Evolutionary conservation across 2,797 vertebrate species (phyloP), one percentile per base, ranked within the genome.

Genomic region (Microcaecilia unicolor): DNA sequence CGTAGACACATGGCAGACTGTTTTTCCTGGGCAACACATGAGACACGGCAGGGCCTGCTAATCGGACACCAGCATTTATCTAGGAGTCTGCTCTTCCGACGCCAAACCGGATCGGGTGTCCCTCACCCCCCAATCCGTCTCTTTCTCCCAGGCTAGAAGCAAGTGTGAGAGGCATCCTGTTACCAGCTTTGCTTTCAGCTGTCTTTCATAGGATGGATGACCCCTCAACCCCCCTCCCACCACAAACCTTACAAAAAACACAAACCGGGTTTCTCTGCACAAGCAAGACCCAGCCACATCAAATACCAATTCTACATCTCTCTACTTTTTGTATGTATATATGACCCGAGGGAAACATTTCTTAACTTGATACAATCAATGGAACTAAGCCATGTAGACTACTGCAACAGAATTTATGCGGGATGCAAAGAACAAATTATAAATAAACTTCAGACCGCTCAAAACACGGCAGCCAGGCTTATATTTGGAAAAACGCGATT

Each of bases 141-240:
- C 20, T 21, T 20, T 14, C 29, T 9, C 28, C 44, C n/a, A n/a
- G n/a, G 10, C 23, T 38, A 10, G 25, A 25, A 25, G 13, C 8
- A 25, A 25, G 25, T 36, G 43, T 43, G 52, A 48, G 45, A 28
- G 6, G 39, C 59, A 10, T 63, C 60, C 27, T 25, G 49, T 64
- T 60, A 58, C 61, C 26, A 38, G 53, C 53, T 64, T 60, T 11
- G 6, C 26, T 61, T 60, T 14, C 61, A 55, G 50, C 53, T 48
- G 56, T 61, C 18, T 31, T 57, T 57, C 61, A 60, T 57, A 64
- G 53, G 25, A 60, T 57, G 64, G 53, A 25, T 28, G 26, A 15
- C 15, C 26, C n/a, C 26, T 22, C 38, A 55, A 50, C 4, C 0
- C 8, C 36, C n/a, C n/a, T n/a, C n/a, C n/a, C n/a, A n/a, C n/a